A percentile compares a stretch with the other conserved stretches of the same genome.
Evolutionary conservation across 2,797 vertebrate genomes (phyloP).

Genomic region (Amazonetta brasiliensis): DNA sequence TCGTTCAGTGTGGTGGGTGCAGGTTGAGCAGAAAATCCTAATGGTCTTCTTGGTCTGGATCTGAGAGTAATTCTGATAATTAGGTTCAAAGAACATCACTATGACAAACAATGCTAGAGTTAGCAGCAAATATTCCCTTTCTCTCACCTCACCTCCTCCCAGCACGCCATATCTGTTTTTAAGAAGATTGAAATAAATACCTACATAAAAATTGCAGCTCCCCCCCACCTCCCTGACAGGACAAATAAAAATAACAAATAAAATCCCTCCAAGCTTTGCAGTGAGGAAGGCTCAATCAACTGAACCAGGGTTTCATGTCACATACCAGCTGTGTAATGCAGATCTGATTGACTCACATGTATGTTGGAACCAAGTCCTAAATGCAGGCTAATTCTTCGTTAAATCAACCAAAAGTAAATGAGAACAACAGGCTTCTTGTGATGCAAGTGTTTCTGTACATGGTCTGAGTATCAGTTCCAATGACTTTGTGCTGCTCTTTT

Average conservation of each 20-base stretch:
- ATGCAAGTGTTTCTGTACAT: slow-evolving; percentile 23
- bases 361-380: background rate
- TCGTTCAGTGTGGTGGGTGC: background rate
- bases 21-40: background rate
- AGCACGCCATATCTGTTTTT: background rate
- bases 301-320: background rate
- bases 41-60: background rate
- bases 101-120: background rate
- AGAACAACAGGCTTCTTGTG: background rate
- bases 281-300: background rate
- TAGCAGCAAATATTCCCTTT: background rate
- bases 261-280: background rate
- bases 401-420: background rate
- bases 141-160: background rate
- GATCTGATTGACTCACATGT: background rate
- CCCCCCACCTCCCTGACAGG: background rate
- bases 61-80: background rate
- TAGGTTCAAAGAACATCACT: background rate
- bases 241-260: slow-evolving; percentile 21
- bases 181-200: background rate
- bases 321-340: background rate
- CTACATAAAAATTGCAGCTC: background rate
- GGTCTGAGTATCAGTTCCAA: background rate
- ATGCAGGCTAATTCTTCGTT: background rate
- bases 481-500: slow-evolving; percentile 44